Evolutionary conservation across 2,113 vertebrate species (phyloP).

Genomic region (Galeopterus variegatus): DNA sequence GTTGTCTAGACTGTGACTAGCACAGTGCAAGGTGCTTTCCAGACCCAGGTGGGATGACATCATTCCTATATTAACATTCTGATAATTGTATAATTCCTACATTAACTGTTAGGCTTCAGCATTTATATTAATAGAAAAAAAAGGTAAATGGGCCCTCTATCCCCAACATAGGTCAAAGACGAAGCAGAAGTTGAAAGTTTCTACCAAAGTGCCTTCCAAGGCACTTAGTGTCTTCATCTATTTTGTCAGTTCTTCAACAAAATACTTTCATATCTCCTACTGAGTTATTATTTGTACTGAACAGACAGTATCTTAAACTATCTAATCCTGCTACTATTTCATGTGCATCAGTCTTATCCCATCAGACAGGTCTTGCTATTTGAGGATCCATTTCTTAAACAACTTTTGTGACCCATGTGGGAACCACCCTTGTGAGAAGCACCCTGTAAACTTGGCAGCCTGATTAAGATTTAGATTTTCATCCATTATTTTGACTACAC

Average conservation of each 20-base stretch:
- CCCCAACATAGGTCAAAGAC: not conserved
- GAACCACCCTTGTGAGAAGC: not conserved
- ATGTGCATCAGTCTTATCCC: not conserved
- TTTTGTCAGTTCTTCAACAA: constrained; percentile 23
- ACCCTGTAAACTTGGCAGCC: not conserved
- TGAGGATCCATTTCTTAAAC: not conserved
- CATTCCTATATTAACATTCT: constrained; percentile 35
- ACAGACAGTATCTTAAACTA: not conserved
- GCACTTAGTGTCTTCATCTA: not conserved
- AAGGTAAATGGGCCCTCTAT: not conserved
- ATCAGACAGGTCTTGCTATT: not conserved
- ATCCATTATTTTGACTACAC: not conserved
- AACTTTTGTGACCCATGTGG: not conserved
- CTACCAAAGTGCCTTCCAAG: not conserved
- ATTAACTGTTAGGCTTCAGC: constrained; percentile 29
- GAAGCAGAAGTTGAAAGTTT: not conserved
- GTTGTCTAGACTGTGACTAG: not conserved
- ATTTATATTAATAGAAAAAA: not conserved
- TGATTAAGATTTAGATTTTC: not conserved
- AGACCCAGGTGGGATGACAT: constrained; percentile 22
- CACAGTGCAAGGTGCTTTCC: not conserved
- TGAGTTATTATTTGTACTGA: constrained; percentile 14
- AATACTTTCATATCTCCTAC: not conserved
- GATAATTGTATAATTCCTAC: constrained; percentile 38
- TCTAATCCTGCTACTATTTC: not conserved